Evolutionary conservation across 2,113 vertebrate species (phyloP), one percentile per base, ranked within the genome.

Genomic region (Henicopernis longicauda): DNA sequence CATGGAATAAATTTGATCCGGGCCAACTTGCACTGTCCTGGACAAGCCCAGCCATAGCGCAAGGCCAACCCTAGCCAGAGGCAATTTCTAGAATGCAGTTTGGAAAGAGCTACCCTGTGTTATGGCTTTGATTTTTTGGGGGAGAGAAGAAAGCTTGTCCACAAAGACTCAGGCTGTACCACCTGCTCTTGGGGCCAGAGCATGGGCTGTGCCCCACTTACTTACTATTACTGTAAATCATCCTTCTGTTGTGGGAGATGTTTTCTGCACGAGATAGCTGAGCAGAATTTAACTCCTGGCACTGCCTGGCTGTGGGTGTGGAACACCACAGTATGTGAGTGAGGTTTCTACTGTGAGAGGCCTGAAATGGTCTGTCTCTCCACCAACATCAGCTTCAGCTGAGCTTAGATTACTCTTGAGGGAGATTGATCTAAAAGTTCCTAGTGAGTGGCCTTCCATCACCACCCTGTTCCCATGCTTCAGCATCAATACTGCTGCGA

Each of bases 401-500:
- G 59, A 49, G 21, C 70, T 42, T 40, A 7, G 3, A 5, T 22
- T 40, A 8, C 17, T 38, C 50, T n/a, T 36, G 29, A 71, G 63
- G n/a, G 52, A 47, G 29, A 38, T 25, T 23, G 20, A 16, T 36
- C 15, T 27, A 3, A 8, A 63, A 40, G 44, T 40, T 58, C 31
- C 45, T 38, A 15, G 38, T 5, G 11, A 58, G 45, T 4, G n/a
- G 16, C 63, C 55, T 58, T 45, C 63, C 47, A 4, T 47, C 58
- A 11, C n/a, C 44, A 16, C 31, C 63, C 44, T 13, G 0, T 50
- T 36, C 31, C 49, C 0, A 0, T 67, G 45, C 52, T 47, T 23
- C 25, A 42, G 38, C 36, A 18, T 31, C 54, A 31, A 55, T 9
- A 15, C 69, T 34, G 5, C 71, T 32, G 71, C 32, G 34, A 13